Percentiles rank a stretch among this genome's conserved stretches.
phyloP scores from a whole-genome alignment of 2,888 invertebrate species.

The Ophion costatus region DNA sequence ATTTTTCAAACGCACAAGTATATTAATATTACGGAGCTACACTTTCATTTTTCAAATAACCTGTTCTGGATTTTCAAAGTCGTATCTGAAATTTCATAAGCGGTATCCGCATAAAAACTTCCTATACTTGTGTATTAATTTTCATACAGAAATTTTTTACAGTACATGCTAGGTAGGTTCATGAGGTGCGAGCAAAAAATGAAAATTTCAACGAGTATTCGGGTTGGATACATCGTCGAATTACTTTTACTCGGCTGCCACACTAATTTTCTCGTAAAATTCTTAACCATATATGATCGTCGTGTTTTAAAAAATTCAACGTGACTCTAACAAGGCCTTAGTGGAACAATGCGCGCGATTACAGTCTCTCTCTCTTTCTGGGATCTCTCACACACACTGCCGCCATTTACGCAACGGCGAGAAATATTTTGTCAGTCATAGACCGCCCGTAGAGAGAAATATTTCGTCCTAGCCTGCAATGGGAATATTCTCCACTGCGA shows the following conservation, averaged over 20 bases:
- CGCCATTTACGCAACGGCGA: conserved; percentile 42
- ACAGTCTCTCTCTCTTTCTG: conserved; percentile 44
- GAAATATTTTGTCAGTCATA: conserved; percentile 39
- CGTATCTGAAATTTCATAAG: no score
- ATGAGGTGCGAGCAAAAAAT: neutral
- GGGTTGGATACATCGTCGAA: neutral
- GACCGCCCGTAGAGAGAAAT: neutral
- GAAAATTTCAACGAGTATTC: conserved; percentile 2
- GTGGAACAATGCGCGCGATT: conserved; percentile 36
- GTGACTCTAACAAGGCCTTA: conserved; percentile 23
- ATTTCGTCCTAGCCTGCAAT: conserved; percentile 12
- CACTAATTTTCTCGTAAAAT: neutral
- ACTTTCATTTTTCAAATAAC: no score
- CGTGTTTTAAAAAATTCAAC: conserved; percentile 22
- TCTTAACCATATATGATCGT: conserved; percentile 6
- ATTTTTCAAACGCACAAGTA: no score
- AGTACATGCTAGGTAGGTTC: no score
- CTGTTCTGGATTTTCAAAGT: no score
- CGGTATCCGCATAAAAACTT: no score
- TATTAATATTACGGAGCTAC: no score
- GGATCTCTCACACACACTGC: conserved; percentile 20
- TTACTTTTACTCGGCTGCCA: neutral
- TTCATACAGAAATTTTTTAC: no score
- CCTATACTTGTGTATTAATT: no score
- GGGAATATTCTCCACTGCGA: conserved; percentile 24